Evolutionary conservation across 2,113 vertebrate genomes (phyloP).

Genomic region (Halichoerus grypus): DNA sequence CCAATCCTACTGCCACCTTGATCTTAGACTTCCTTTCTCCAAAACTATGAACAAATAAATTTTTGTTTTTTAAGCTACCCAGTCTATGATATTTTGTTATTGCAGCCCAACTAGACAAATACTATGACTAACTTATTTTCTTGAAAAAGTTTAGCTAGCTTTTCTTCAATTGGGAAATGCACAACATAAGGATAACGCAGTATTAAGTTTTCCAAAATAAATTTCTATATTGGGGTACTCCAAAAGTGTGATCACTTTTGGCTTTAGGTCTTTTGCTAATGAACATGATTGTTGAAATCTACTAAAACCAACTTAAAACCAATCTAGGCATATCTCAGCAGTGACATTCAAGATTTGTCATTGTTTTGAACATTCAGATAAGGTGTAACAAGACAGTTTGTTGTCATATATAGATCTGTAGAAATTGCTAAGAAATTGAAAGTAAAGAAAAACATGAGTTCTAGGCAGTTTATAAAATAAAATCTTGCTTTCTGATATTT

Average conservation of each 20-base stretch:
- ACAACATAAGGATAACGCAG: neutral
- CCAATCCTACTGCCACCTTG: neutral
- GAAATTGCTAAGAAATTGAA: neutral
- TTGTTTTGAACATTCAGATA: slow-evolving; percentile 27
- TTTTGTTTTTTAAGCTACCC: neutral
- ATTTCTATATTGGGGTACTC: neutral
- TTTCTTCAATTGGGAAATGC: neutral
- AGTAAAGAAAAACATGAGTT: neutral
- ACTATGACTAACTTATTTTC: neutral
- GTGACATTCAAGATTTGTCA: neutral
- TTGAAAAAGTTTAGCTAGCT: slow-evolving; percentile 1
- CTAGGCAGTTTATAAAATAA: neutral
- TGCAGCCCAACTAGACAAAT: neutral
- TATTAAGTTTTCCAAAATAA: slow-evolving; percentile 39
- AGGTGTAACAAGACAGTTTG: neutral
- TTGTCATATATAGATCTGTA: neutral
- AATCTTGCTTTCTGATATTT: slow-evolving; percentile 28
- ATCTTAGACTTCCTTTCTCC: neutral
- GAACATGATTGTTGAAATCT: neutral
- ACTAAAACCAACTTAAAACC: slow-evolving; percentile 18
- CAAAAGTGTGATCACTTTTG: neutral
- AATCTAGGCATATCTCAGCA: neutral
- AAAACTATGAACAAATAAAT: neutral
- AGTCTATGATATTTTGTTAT: neutral
- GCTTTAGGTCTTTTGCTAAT: neutral